A percentile compares a stretch with the other conserved stretches of the same genome.
These are phyloP conservation scores for Numenius phaeopus DNA, from an alignment of 2,797 vertebrate species.

Conservation along the genomic window DNA sequence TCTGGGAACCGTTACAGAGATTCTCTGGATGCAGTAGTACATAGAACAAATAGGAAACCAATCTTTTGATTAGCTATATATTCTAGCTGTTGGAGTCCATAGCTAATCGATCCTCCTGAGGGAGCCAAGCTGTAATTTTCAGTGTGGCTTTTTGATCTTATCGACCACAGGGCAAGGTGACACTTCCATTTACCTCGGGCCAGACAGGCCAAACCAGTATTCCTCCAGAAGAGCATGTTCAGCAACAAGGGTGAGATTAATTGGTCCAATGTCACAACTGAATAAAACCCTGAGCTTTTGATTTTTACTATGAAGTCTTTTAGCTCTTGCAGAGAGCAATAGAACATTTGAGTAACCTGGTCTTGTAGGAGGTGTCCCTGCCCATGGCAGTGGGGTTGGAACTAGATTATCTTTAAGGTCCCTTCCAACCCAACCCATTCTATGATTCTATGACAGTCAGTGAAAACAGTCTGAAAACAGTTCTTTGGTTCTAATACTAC, in stretches of 20 bases:
- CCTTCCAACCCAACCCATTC: not conserved
- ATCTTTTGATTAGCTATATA: not conserved
- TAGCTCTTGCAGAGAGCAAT: conserved; percentile 62
- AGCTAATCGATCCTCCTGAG: conserved; percentile 78
- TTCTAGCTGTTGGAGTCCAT: not conserved
- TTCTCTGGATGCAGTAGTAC: not conserved
- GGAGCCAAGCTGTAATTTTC: conserved; percentile 73
- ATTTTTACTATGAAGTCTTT: conserved; percentile 72
- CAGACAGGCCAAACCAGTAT: conserved; percentile 70
- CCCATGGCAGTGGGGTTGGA: not conserved
- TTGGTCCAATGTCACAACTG: conserved; percentile 75
- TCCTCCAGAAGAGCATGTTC: conserved; percentile 70
- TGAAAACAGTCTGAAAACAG: not conserved
- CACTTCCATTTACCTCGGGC: conserved; percentile 79
- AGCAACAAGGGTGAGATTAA: conserved; percentile 57
- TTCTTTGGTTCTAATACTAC: not conserved
- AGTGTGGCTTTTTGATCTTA: conserved; percentile 71
- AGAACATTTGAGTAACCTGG: not conserved
- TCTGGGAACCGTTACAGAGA: not conserved
- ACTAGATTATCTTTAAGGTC: not conserved
- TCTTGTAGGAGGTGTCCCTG: not conserved
- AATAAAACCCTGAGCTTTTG: conserved; percentile 58
- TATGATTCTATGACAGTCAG: not conserved
- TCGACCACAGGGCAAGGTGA: conserved; percentile 61
- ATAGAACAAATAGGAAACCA: not conserved